A percentile compares a stretch with the other conserved stretches of the same genome.
phyloP scores from a whole-genome alignment of 2,113 vertebrate species.

The Gallinago media region DNA sequence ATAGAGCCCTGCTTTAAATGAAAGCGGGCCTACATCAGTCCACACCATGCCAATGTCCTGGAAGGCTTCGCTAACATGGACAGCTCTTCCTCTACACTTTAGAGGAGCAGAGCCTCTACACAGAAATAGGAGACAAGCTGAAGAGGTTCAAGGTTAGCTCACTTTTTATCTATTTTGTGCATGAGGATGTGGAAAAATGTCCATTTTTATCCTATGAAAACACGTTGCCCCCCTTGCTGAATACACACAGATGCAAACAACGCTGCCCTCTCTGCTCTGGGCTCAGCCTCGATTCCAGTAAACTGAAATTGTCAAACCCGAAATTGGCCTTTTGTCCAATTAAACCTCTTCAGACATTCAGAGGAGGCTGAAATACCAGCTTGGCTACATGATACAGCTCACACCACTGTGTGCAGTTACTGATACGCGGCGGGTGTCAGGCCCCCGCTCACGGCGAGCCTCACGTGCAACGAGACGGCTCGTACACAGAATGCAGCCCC shows the following conservation, averaged over 20 bases:
- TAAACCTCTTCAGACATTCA: not conserved
- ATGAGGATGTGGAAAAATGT: not conserved
- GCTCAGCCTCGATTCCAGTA: not conserved
- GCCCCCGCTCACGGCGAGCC: not conserved
- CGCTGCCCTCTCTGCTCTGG: not conserved
- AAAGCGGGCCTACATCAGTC: not conserved
- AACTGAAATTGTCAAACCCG: not conserved
- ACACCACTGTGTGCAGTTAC: not conserved
- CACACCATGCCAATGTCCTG: not conserved
- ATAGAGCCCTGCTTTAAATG: not conserved
- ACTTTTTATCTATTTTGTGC: not conserved
- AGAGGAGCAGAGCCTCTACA: not conserved
- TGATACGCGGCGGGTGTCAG: not conserved
- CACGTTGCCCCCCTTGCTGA: not conserved
- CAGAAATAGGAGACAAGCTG: not conserved
- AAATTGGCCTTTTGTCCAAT: constrained; percentile 2
- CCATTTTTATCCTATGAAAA: not conserved
- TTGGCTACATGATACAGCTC: not conserved
- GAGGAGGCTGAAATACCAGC: constrained; percentile 42
- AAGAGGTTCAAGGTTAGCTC: not conserved
- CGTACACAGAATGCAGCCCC: fast-evolving
- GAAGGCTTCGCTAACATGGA: not conserved
- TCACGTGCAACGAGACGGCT: not conserved
- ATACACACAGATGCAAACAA: not conserved
- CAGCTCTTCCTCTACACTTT: not conserved